These are phyloP conservation scores for Pseudochaenichthys georgianus DNA, from an alignment of 2,797 vertebrate genomes.

Conservation along the genomic window DNA sequence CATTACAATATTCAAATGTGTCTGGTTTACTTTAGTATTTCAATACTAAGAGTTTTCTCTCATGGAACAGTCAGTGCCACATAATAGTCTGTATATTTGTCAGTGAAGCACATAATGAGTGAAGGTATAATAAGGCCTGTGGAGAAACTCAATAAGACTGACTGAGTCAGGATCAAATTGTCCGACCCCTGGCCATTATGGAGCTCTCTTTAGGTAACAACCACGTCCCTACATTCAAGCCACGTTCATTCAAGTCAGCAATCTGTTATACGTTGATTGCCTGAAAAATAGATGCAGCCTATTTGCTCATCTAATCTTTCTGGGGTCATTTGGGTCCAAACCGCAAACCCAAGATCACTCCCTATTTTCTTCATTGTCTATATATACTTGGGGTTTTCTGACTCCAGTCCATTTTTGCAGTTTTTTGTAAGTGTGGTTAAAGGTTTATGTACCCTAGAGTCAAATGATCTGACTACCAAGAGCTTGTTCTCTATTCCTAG, in stretches of 20 bases:
- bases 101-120: slow-evolving; percentile 24
- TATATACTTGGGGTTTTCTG: not conserved
- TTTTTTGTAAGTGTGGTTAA: not conserved
- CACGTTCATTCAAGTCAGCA: slow-evolving; percentile 17
- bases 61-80: not conserved
- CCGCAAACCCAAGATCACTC: not conserved
- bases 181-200: not conserved
- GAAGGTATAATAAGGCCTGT: slow-evolving; percentile 26
- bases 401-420: not conserved
- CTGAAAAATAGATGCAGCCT: not conserved
- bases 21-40: slow-evolving; percentile 5
- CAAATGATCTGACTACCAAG: slow-evolving; percentile 10
- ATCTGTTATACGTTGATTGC: slow-evolving; percentile 4
- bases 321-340: slow-evolving; percentile 1
- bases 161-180: slow-evolving; percentile 15
- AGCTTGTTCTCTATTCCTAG: slow-evolving; percentile 9
- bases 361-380: not conserved
- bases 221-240: slow-evolving; percentile 16
- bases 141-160: slow-evolving; percentile 5
- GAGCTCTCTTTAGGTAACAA: slow-evolving; percentile 12
- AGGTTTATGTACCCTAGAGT: not conserved
- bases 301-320: slow-evolving; percentile 2
- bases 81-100: slow-evolving; percentile 8
- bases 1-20: slow-evolving; percentile 20
- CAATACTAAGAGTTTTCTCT: not conserved